These are phyloP conservation scores for Vidua macroura DNA, from an alignment of 2,113 vertebrate genomes.

Conservation along the genomic window DNA sequence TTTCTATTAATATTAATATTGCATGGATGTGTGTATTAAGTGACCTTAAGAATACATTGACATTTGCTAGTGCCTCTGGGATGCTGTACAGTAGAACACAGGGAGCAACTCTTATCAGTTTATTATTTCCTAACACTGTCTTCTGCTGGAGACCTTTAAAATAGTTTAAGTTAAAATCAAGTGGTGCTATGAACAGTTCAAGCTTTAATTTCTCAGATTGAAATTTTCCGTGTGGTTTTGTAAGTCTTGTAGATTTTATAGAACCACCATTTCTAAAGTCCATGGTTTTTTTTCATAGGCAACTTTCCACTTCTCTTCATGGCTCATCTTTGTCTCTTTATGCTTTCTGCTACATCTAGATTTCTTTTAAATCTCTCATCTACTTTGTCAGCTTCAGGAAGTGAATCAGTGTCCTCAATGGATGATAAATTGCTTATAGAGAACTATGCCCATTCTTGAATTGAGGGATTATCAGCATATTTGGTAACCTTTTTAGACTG, in stretches of 20 bases:
- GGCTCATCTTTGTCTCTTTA: neutral
- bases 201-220: neutral
- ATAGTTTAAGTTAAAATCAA: neutral
- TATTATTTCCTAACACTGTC: neutral
- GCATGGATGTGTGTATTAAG: neutral
- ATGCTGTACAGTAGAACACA: neutral
- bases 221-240: neutral
- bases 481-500: neutral
- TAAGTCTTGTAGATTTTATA: neutral
- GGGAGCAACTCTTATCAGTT: neutral
- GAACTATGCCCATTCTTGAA: neutral
- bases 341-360: neutral
- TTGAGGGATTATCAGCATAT: neutral
- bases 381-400: neutral
- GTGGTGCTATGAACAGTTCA: neutral
- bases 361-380: neutral
- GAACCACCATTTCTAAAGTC: neutral
- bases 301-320: neutral
- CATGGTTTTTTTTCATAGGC: neutral
- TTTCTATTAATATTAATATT: neutral
- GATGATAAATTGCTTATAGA: neutral
- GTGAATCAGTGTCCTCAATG: neutral
- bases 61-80: neutral
- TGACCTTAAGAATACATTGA: neutral
- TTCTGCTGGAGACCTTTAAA: neutral